phyloP scores from a whole-genome alignment of 2,113 vertebrate genomes.

The Brachionichthys hirsutus region DNA sequence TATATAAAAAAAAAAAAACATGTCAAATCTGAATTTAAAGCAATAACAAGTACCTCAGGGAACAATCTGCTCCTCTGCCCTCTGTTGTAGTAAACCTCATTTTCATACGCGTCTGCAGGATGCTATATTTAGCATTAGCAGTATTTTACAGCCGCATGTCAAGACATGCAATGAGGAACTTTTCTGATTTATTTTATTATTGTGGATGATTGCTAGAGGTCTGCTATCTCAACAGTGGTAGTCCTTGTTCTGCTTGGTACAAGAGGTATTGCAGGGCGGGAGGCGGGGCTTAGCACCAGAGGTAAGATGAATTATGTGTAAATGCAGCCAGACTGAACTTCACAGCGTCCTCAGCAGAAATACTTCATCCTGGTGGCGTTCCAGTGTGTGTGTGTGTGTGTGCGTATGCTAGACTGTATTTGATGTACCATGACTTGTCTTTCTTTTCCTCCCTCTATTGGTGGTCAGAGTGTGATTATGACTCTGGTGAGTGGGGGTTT shows the following conservation, averaged over 20 bases:
- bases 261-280: not conserved
- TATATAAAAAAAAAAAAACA: no score
- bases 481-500: slow-evolving; percentile 78
- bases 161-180: no score
- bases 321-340: not conserved
- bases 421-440: slow-evolving; percentile 71
- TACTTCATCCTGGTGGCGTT: slow-evolving; percentile 21
- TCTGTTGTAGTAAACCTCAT: no score
- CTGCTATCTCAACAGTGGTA: not conserved
- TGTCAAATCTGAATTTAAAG: no score
- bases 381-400: slow-evolving; percentile 23
- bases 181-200: not conserved
- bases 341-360: slow-evolving; percentile 4
- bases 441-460: slow-evolving; percentile 74
- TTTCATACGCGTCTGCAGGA: no score
- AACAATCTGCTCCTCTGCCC: no score
- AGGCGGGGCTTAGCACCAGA: not conserved
- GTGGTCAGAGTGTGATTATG: slow-evolving; percentile 79
- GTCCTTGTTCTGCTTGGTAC: not conserved
- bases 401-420: slow-evolving; percentile 43
- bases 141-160: no score
- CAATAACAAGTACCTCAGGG: no score
- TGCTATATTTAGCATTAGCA: no score
- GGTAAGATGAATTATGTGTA: not conserved
- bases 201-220: not conserved